Base-by-base conservation (phyloP, 2,888 invertebrate genomes). In the Unio pictorum region DNA sequence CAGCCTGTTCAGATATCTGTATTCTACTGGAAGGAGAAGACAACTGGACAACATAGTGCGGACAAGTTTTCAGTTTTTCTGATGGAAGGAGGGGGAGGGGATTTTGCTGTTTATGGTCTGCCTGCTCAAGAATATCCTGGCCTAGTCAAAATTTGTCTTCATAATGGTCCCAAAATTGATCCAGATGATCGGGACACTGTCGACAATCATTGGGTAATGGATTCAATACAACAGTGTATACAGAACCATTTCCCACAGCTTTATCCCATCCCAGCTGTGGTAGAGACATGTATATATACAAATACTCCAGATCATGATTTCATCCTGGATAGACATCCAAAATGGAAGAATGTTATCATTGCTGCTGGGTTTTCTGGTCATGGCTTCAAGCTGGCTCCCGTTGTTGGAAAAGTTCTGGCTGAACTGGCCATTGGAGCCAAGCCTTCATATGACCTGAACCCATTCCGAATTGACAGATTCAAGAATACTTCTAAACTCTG, bases 361-460 rank as follows among this genome's bases (percentile, higher is more conserved):
- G 90, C 86, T 2, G 85, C 88, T 45, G 90, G 90, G 55, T 90
- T 90, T 76, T 89, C 89, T 64, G 90, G 90, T 70, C 89, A 89
- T 69, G 90, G 90, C 17, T 90, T 90, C 78, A 90, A 90, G 78
- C 76, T 90, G 34, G 83, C 89, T 4, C 90, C 90, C 7, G 86
- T 86, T 6, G 86, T 90, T 6, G 90, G 90, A 0, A 86, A 87
- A 65, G 79, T 89, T 3, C 75, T 90, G 34, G 76, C 84, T 8
- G 87, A 90, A 61, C 61, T 90, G 64, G 89, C 83, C 1, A 72
- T 77, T 34, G 81, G 79, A 4, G 75, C 74, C 62, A 28, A 61
- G 8, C 82, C 83, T 15, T 74, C 80, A 1, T 88, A 86, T 72
- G 83, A 88, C 75, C 70, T 89, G 67, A 45, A 68, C 7, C 83